These are phyloP conservation scores for Pseudomugil tenellus DNA, from an alignment of 2,797 vertebrate species.

Conservation along the genomic window DNA sequence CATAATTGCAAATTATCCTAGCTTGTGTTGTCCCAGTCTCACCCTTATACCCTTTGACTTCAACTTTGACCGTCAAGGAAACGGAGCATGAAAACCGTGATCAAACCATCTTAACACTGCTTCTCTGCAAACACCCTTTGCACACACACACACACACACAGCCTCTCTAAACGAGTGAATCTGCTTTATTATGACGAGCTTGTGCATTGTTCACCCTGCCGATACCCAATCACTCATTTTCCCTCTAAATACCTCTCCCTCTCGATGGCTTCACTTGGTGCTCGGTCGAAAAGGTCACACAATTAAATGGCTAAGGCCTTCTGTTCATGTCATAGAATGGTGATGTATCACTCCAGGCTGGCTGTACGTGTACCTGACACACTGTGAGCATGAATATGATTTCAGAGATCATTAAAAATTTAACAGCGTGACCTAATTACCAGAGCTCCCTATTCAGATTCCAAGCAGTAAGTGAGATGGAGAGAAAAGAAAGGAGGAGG, in stretches of 20 bases:
- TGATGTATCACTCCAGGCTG: conserved; percentile 85
- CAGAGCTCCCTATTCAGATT: conserved; percentile 84
- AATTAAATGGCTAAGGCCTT: conserved; percentile 86
- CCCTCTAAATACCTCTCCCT: conserved; percentile 77
- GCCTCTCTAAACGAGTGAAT: conserved; percentile 38
- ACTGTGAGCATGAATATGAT: conserved; percentile 86
- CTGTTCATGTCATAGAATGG: conserved; percentile 84
- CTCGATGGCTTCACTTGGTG: conserved; percentile 72
- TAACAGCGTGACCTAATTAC: conserved; percentile 89
- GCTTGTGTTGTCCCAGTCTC: conserved; percentile 56
- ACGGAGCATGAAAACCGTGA: conserved; percentile 28
- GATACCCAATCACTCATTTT: conserved; percentile 79
- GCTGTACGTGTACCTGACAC: conserved; percentile 83
- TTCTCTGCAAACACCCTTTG: conserved; percentile 35
- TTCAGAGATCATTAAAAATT: conserved; percentile 89
- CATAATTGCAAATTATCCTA: conserved; percentile 64
- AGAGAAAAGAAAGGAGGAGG: conserved; percentile 63
- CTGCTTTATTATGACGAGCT: conserved; percentile 77
- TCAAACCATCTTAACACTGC: conserved; percentile 38
- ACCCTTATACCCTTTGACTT: conserved; percentile 56
- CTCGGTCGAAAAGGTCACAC: conserved; percentile 86
- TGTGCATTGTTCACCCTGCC: conserved; percentile 72
- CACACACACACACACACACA: conserved; percentile 13
- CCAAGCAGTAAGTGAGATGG: conserved; percentile 77
- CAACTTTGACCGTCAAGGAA: conserved; percentile 63